Base-by-base conservation (phyloP, 2,113 vertebrate species). In the Tiliqua scincoides region DNA sequence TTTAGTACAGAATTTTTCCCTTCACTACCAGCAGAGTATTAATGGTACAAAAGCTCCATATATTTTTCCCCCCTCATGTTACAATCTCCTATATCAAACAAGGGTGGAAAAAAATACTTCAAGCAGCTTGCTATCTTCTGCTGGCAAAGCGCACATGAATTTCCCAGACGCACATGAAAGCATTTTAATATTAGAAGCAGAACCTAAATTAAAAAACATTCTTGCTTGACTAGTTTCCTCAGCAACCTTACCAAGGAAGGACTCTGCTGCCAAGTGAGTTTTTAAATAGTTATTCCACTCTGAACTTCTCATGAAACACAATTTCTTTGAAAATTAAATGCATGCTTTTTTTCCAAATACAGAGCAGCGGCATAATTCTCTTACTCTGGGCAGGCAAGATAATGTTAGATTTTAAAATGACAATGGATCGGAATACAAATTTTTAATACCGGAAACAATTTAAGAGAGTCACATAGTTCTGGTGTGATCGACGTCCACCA, bases 391-490 rank as follows among this genome's bases (percentile, higher is more conserved):
- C 59, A 91, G 59, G 91, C 67, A 87, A 52, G 37, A 9, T 63
- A 68, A 27, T 20, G 85, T 63, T 84, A 48, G 6, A 77, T 87
- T 92, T 92, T 90, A 72, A 91, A 57, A 92, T 87, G 89, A 84
- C 74, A 89, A 73, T 23, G 89, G 88, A 78, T 84, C 89, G 62
- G 78, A 91, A 85, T n/a, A 54, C 71, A 81, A 57, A 48, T 48
- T 48, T 48, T 91, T 93, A 61, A 54, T 9, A 75, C 40, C 37
- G 92, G 93, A 90, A 89, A 75, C 67, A 88, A 90, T 92, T 87
- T 89, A 61, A 88, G 71, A 94, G 93, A 94, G 86, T 83, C 88
- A 85, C 82, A 89, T 92, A 65, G 91, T 86, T 93, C 83, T 87
- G 63, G 84, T 91, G 67, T 40, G 80, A 91, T 85, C 86, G 80